Evolutionary conservation across 92 coral and sea anemone species (phyloP).

Genomic region (Paragorgia papillata): DNA sequence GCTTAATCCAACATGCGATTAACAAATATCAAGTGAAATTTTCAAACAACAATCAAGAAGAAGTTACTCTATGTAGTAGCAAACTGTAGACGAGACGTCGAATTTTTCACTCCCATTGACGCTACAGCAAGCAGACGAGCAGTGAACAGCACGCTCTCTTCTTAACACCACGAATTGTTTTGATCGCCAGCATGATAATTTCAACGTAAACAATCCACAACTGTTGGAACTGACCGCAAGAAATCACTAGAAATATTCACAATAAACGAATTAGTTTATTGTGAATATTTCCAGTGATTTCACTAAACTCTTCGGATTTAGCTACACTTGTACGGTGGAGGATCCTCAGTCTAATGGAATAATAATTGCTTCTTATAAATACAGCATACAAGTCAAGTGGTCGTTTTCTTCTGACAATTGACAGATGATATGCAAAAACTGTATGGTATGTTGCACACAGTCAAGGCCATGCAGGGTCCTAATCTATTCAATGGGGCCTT

Average conservation of each 20-base stretch:
- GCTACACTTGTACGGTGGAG: too few relatives aligned
- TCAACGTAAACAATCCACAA: neutral
- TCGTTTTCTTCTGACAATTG: neutral
- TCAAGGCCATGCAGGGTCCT: neutral
- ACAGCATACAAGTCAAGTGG: too few relatives aligned
- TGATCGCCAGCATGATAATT: slow-evolving; percentile 31
- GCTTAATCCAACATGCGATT: slow-evolving; percentile 32
- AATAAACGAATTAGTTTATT: too few relatives aligned
- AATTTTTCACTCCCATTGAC: neutral
- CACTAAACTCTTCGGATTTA: too few relatives aligned
- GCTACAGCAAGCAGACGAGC: neutral
- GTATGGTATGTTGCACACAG: slow-evolving; percentile 32
- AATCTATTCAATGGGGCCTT: neutral
- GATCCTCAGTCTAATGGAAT: too few relatives aligned
- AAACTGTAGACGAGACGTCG: neutral
- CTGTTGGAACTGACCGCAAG: too few relatives aligned
- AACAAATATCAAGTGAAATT: neutral
- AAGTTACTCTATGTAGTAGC: neutral
- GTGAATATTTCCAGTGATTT: too few relatives aligned
- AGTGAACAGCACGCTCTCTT: slow-evolving; percentile 26
- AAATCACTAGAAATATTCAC: too few relatives aligned
- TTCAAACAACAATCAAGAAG: neutral
- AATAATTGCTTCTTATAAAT: too few relatives aligned
- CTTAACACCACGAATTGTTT: slow-evolving; percentile 20
- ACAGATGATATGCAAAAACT: slow-evolving; percentile 27